phyloP scores from a whole-genome alignment of 2,113 vertebrate genomes.

The Redunca redunca region DNA sequence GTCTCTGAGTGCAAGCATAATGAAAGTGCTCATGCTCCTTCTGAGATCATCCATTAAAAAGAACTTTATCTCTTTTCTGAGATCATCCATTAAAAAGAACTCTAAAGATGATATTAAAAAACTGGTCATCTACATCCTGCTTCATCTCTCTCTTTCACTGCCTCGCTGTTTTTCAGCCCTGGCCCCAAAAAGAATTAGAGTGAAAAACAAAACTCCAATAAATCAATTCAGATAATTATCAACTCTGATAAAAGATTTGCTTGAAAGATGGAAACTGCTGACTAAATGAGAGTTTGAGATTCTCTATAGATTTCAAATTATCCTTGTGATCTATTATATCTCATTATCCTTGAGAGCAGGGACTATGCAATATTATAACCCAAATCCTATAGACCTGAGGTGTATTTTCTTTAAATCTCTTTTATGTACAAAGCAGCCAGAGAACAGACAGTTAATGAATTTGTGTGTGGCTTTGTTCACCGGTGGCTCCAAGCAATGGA shows the following conservation, averaged over 20 bases:
- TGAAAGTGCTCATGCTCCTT: neutral
- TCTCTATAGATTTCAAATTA: slow-evolving; percentile 49
- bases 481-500: neutral
- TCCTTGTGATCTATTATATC: neutral
- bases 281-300: slow-evolving; percentile 37
- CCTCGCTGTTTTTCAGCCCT: neutral
- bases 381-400: neutral
- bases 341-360: neutral
- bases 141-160: neutral
- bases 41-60: neutral
- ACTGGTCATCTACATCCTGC: neutral
- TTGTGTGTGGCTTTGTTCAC: neutral
- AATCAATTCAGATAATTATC: slow-evolving; percentile 42
- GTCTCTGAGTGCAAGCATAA: neutral
- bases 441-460: neutral
- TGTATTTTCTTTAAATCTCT: neutral
- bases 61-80: neutral
- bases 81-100: slow-evolving; percentile 14
- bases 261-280: slow-evolving; percentile 23
- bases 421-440: neutral
- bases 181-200: slow-evolving; percentile 3
- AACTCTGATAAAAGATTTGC: slow-evolving; percentile 34
- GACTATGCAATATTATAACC: neutral
- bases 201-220: slow-evolving; percentile 49
- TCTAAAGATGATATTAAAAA: neutral